phyloP scores from a whole-genome alignment of 2,797 vertebrate species.

The Threskiornis aethiopicus region DNA sequence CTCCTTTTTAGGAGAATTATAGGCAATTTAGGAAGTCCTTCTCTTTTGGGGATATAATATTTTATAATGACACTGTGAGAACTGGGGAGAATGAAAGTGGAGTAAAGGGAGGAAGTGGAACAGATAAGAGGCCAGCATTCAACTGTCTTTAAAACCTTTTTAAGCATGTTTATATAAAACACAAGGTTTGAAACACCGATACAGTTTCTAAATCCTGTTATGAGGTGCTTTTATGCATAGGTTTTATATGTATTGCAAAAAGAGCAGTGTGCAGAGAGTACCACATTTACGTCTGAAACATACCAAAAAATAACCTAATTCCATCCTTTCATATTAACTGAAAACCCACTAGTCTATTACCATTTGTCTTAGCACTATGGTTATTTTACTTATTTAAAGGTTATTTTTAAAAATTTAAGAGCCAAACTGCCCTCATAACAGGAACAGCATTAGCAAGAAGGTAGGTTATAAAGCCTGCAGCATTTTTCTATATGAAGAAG shows the following conservation, averaged over 20 bases:
- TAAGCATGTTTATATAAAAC: neutral
- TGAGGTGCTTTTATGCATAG: neutral
- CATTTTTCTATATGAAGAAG: neutral
- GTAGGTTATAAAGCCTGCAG: neutral
- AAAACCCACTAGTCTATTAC: neutral
- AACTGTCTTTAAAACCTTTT: neutral
- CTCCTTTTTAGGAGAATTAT: neutral
- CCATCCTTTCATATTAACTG: neutral
- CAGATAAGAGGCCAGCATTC: neutral
- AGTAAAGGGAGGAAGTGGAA: neutral
- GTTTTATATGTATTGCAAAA: neutral
- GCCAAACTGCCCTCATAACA: neutral
- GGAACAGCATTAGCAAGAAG: fast-evolving
- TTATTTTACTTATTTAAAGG: neutral
- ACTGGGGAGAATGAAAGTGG: neutral
- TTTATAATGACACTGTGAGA: neutral
- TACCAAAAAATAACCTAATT: neutral
- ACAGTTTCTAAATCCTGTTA: neutral
- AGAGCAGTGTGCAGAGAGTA: neutral
- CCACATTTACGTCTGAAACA: neutral
- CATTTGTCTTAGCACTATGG: neutral
- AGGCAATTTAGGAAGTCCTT: neutral
- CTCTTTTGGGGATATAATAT: neutral
- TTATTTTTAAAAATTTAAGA: neutral
- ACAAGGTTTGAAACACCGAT: neutral